Percentiles rank a stretch among this genome's conserved stretches.
These are phyloP conservation scores for Collichthys lucidus DNA, from an alignment of 2,113 vertebrate species.

Conservation along the genomic window DNA sequence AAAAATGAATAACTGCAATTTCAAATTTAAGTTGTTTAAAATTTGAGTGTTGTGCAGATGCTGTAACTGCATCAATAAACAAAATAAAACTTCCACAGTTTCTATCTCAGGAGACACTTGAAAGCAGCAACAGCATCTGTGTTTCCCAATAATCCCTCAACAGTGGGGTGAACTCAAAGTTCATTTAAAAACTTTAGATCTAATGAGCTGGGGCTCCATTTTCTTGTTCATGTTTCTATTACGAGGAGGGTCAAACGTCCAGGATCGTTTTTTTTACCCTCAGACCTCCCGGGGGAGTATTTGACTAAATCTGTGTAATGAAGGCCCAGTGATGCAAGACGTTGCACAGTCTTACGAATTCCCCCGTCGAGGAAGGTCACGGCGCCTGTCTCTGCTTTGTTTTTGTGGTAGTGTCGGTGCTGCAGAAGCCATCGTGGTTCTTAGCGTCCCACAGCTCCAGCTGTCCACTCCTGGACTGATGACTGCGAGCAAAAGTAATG, in stretches of 20 bases:
- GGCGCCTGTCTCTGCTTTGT: background rate
- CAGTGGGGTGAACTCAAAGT: background rate
- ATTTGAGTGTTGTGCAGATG: background rate
- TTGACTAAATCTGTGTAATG: slow-evolving; percentile 3
- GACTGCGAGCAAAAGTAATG: background rate
- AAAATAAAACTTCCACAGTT: slow-evolving; percentile 14
- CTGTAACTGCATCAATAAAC: background rate
- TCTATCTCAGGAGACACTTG: slow-evolving; percentile 24
- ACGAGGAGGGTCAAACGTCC: slow-evolving; percentile 3
- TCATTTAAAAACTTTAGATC: background rate
- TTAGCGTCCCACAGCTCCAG: slow-evolving; percentile 12
- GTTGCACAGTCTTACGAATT: slow-evolving; percentile 42
- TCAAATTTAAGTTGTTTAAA: background rate
- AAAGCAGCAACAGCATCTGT: slow-evolving; percentile 62
- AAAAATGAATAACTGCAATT: background rate
- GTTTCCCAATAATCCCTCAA: slow-evolving; percentile 27
- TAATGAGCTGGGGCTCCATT: background rate
- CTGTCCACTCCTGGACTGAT: slow-evolving; percentile 17
- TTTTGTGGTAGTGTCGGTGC: slow-evolving; percentile 10
- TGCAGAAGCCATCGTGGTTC: slow-evolving; percentile 5
- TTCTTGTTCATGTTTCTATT: background rate
- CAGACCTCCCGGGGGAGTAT: background rate
- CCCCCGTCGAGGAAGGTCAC: background rate
- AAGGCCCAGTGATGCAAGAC: slow-evolving; percentile 49
- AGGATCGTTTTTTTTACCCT: background rate